phyloP scores from a whole-genome alignment of 1,140 invertebrate genomes.

The Scaptodrosophila lebanonensis region DNA sequence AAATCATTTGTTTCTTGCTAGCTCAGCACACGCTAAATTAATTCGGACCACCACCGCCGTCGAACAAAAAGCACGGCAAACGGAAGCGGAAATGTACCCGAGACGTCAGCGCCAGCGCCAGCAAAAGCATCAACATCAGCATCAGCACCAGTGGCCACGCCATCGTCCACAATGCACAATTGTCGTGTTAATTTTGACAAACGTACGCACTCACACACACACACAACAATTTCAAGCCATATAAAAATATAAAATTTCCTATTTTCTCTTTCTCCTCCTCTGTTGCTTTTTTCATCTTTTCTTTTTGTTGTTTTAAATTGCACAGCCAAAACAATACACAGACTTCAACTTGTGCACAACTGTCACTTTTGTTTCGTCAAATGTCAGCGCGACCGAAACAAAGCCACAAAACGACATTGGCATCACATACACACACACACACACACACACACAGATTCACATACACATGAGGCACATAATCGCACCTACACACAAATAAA shows the following conservation, averaged over 20 bases:
- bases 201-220: conserved; percentile 32
- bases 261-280: conserved; percentile 17
- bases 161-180: conserved; percentile 53
- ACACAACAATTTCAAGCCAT: conserved; percentile 11
- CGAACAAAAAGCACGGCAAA: conserved; percentile 67
- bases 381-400: conserved; percentile 75
- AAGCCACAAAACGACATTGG: conserved; percentile 66
- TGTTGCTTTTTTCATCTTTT: too few species aligned
- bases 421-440: conserved; percentile 15
- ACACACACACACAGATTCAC: conserved; percentile 10
- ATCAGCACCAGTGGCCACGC: conserved; percentile 48
- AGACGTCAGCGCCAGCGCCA: conserved; percentile 65
- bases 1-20: conserved; percentile 72
- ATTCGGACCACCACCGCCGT: conserved; percentile 60
- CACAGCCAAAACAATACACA: conserved; percentile 57
- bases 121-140: conserved; percentile 58
- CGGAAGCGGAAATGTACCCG: conserved; percentile 71
- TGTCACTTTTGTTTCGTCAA: conserved; percentile 75
- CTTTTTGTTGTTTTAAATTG: conserved; percentile 42
- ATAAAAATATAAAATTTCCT: conserved; percentile 47
- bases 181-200: conserved; percentile 72
- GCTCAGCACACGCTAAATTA: conserved; percentile 74
- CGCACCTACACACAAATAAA: conserved; percentile 46
- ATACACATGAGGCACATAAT: conserved; percentile 59
- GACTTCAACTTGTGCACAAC: conserved; percentile 71